Percentiles rank a stretch among this genome's conserved stretches.
These are phyloP conservation scores for Sclerodermus sp. DNA, from an alignment of 2,888 invertebrate genomes.

Conservation along the genomic window DNA sequence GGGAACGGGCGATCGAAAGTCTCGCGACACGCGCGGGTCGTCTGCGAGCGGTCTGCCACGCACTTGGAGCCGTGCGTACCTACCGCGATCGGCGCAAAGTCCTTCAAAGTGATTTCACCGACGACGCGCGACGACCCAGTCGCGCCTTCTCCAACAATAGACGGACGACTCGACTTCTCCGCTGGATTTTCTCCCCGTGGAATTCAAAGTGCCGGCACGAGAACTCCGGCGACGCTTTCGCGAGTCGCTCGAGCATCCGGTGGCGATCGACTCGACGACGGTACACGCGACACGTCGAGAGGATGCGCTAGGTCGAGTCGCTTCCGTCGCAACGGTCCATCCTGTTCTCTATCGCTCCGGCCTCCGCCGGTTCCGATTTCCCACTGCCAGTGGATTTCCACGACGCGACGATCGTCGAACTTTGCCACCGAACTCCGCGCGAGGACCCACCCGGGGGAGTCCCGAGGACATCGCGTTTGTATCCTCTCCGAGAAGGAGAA, in stretches of 20 bases:
- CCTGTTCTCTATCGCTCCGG: conserved; percentile 12
- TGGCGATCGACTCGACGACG: conserved; percentile 26
- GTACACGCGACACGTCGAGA: conserved; percentile 27
- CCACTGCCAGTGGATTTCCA: too few species aligned
- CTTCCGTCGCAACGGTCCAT: conserved; percentile 7
- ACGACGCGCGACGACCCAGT: conserved; percentile 8
- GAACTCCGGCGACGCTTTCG: conserved; percentile 32
- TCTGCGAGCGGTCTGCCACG: too few species aligned
- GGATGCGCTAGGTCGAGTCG: conserved; percentile 23
- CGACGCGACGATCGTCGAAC: too few species aligned
- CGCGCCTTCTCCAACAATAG: conserved; percentile 24
- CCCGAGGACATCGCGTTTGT: too few species aligned
- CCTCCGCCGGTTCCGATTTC: conserved; percentile 13
- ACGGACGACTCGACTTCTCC: conserved; percentile 9
- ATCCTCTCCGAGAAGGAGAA: too few species aligned
- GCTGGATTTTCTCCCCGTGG: conserved; percentile 26
- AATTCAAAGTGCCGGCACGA: conserved; percentile 25
- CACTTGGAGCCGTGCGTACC: too few species aligned
- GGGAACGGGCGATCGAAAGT: too few species aligned
- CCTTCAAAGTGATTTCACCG: conserved; percentile 15
- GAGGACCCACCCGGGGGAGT: too few species aligned
- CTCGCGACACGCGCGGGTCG: too few species aligned
- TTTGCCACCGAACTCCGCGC: too few species aligned
- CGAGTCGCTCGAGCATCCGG: conserved; percentile 42
- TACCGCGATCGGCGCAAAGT: background rate